phyloP scores from a whole-genome alignment of 2,797 vertebrate species.

The Aselliscus stoliczkanus region DNA sequence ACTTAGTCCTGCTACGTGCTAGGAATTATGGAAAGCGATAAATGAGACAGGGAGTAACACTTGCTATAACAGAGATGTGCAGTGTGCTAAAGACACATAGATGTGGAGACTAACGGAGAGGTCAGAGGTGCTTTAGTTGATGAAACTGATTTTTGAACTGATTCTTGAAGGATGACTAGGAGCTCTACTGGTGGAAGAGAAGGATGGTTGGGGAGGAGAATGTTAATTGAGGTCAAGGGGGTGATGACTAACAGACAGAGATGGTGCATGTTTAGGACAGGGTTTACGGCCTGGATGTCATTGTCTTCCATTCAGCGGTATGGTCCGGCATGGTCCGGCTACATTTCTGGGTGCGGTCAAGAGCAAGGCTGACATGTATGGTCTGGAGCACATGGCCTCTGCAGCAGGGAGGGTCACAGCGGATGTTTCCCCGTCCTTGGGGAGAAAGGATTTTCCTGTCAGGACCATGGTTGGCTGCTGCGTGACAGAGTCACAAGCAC shows the following conservation, averaged over 20 bases:
- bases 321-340: not conserved
- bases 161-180: not conserved
- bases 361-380: not conserved
- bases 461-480: not conserved
- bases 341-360: not conserved
- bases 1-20: fast-evolving
- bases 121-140: not conserved
- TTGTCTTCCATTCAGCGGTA: not conserved
- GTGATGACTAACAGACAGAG: fast-evolving
- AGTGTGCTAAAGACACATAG: not conserved
- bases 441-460: not conserved
- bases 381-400: not conserved
- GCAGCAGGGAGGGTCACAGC: not conserved
- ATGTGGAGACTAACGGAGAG: not conserved
- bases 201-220: not conserved
- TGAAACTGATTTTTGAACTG: not conserved
- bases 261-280: not conserved
- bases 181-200: not conserved
- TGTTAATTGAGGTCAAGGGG: not conserved
- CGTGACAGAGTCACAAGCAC: not conserved
- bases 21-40: not conserved
- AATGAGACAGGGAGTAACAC: fast-evolving
- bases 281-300: not conserved
- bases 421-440: not conserved
- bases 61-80: not conserved